phyloP scores from a whole-genome alignment of 1,140 invertebrate species.

The Onthophagus taurus region DNA sequence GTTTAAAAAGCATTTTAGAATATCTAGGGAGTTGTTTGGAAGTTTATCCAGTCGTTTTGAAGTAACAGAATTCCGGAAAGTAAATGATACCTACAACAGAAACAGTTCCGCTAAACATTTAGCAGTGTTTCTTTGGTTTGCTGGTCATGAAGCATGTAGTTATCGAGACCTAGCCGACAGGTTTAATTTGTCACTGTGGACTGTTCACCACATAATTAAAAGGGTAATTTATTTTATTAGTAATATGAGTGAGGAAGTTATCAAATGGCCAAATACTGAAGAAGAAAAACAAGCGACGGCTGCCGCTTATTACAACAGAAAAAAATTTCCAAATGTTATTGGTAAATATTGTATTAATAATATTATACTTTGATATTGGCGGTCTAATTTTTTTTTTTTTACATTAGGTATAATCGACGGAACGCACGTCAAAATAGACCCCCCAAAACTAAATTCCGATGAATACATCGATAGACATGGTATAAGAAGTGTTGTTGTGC shows the following conservation, averaged over 20 bases:
- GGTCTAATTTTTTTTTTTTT: not conserved
- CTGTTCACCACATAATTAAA: slow-evolving; percentile 1
- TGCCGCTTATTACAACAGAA: slow-evolving; percentile 1
- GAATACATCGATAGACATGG: not conserved
- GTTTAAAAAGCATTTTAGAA: too few species aligned
- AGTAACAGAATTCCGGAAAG: too few species aligned
- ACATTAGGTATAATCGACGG: slow-evolving; percentile 1
- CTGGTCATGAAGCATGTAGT: slow-evolving; percentile 4
- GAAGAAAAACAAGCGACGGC: slow-evolving; percentile 1
- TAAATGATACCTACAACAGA: too few species aligned
- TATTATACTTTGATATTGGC: not conserved
- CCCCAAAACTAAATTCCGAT: not conserved
- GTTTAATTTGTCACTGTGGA: slow-evolving; percentile 7
- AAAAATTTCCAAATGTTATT: slow-evolving; percentile 10
- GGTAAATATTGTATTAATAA: slow-evolving; percentile 1
- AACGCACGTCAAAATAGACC: slow-evolving; percentile 8
- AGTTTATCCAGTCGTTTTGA: too few species aligned
- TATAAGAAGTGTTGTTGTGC: not conserved
- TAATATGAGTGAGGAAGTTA: not conserved
- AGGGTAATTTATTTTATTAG: slow-evolving; percentile 9
- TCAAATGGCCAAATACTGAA: not conserved
- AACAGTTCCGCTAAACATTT: too few species aligned
- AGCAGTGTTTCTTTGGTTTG: slow-evolving; percentile 10
- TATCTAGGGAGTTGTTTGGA: too few species aligned
- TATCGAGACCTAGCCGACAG: slow-evolving; percentile 7